phyloP scores from a whole-genome alignment of 2,888 invertebrate species.

The Yponomeuta sedellus region DNA sequence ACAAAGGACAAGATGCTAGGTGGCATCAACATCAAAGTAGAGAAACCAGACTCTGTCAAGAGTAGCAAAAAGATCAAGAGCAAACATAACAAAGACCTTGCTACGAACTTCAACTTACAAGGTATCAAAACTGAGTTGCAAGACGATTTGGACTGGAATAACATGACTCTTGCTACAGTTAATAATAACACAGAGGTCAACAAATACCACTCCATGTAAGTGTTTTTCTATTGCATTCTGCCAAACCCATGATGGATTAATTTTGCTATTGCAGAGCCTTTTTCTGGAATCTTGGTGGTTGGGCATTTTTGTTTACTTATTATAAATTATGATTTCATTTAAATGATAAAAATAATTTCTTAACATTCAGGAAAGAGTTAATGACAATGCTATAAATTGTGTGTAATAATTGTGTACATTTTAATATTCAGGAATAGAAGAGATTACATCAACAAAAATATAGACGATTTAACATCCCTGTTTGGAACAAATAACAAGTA shows the following conservation, averaged over 20 bases:
- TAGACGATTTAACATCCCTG: constrained; percentile 59
- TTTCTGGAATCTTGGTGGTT: too few relatives aligned
- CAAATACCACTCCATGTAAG: constrained; percentile 65
- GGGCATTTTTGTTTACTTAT: too few relatives aligned
- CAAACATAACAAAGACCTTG: constrained; percentile 34
- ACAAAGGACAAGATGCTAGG: constrained; percentile 63
- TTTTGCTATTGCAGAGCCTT: constrained; percentile 4
- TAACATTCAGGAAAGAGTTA: not conserved
- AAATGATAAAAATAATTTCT: too few relatives aligned
- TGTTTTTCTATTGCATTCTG: constrained; percentile 25
- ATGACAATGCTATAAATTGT: not conserved
- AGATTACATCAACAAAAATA: constrained; percentile 64
- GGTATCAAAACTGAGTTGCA: constrained; percentile 70
- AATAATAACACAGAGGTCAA: constrained; percentile 56
- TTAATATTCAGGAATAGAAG: constrained; percentile 66
- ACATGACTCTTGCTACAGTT: constrained; percentile 66
- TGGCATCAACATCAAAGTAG: constrained; percentile 62
- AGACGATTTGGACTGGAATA: constrained; percentile 68
- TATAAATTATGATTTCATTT: too few relatives aligned
- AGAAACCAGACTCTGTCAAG: constrained; percentile 37
- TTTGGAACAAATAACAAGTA: constrained; percentile 71
- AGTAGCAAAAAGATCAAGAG: constrained; percentile 42
- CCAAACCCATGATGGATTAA: constrained; percentile 12
- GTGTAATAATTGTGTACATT: constrained; percentile 28
- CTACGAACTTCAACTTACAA: constrained; percentile 42